These are phyloP conservation scores for Gallinago nigripennis DNA, from an alignment of 2,797 vertebrate species.

Conservation along the genomic window DNA sequence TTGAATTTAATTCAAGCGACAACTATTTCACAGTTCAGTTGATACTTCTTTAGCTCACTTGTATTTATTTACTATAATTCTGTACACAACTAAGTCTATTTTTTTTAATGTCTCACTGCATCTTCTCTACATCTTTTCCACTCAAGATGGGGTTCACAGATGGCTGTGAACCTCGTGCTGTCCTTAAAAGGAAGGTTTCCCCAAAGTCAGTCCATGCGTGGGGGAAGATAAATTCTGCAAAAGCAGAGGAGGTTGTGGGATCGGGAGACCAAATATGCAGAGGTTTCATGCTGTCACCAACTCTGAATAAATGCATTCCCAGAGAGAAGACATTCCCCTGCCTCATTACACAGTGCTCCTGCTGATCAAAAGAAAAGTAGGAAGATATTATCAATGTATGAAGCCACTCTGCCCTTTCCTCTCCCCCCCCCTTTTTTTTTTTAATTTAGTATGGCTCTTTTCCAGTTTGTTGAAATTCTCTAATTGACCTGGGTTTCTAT, in stretches of 20 bases:
- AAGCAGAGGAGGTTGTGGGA: neutral
- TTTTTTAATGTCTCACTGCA: neutral
- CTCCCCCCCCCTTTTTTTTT: neutral
- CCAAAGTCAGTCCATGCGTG: neutral
- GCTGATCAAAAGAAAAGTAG: slow-evolving; percentile 36
- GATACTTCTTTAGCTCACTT: neutral
- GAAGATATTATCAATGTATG: slow-evolving; percentile 7
- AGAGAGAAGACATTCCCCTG: slow-evolving; percentile 14
- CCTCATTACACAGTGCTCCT: neutral
- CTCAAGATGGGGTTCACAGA: neutral
- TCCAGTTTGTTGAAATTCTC: neutral
- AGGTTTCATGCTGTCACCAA: slow-evolving; percentile 14
- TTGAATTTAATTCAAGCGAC: neutral
- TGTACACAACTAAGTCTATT: neutral
- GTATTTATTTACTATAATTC: neutral
- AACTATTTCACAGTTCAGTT: neutral
- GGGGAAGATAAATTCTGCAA: neutral
- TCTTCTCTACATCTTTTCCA: neutral
- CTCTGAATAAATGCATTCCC: slow-evolving; percentile 33
- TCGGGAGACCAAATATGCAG: neutral
- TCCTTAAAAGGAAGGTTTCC: neutral
- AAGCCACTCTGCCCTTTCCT: neutral
- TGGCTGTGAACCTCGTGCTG: neutral
- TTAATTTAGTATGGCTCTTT: neutral
- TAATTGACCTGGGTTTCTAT: neutral